These are phyloP conservation scores for Hypselothyrea guttata DNA, from an alignment of 2,888 invertebrate genomes.

Conservation along the genomic window DNA sequence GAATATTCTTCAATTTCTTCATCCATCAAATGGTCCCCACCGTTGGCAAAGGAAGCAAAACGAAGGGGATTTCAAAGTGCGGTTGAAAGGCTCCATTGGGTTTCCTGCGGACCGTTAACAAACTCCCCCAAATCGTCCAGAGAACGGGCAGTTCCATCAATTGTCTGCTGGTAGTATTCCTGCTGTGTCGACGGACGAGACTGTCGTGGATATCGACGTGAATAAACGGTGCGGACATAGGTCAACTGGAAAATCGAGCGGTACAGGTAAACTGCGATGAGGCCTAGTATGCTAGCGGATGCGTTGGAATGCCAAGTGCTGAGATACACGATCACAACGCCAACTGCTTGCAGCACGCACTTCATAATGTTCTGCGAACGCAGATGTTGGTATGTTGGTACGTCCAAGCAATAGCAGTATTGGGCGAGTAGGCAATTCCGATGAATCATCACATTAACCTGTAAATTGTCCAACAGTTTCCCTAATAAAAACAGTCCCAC, in stretches of 20 bases:
- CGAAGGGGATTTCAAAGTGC: slow-evolving; percentile 72
- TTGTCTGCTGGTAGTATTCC: slow-evolving; percentile 92
- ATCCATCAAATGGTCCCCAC: slow-evolving; percentile 91
- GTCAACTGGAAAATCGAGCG: slow-evolving; percentile 83
- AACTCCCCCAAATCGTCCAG: slow-evolving; percentile 89
- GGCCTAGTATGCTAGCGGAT: slow-evolving; percentile 86
- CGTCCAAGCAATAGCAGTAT: slow-evolving; percentile 94
- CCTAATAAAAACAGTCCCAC: slow-evolving; percentile 89
- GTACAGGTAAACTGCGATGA: slow-evolving; percentile 85
- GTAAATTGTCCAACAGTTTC: slow-evolving; percentile 89
- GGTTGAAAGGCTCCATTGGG: slow-evolving; percentile 88
- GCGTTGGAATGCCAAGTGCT: slow-evolving; percentile 93
- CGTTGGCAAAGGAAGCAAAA: slow-evolving; percentile 94
- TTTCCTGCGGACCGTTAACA: slow-evolving; percentile 95
- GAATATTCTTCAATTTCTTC: slow-evolving; percentile 86
- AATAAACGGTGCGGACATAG: slow-evolving; percentile 72
- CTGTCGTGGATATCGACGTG: slow-evolving; percentile 90
- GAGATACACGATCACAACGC: slow-evolving; percentile 88
- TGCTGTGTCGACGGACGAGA: slow-evolving; percentile 88
- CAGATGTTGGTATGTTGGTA: slow-evolving; percentile 90
- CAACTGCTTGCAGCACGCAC: slow-evolving; percentile 92
- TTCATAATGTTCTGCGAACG: slow-evolving; percentile 93
- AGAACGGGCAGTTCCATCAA: slow-evolving; percentile 90
- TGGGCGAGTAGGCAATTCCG: slow-evolving; percentile 91
- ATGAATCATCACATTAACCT: slow-evolving; percentile 87